Base-by-base conservation (phyloP, 2,888 invertebrate genomes). In the Pecten maximus region DNA sequence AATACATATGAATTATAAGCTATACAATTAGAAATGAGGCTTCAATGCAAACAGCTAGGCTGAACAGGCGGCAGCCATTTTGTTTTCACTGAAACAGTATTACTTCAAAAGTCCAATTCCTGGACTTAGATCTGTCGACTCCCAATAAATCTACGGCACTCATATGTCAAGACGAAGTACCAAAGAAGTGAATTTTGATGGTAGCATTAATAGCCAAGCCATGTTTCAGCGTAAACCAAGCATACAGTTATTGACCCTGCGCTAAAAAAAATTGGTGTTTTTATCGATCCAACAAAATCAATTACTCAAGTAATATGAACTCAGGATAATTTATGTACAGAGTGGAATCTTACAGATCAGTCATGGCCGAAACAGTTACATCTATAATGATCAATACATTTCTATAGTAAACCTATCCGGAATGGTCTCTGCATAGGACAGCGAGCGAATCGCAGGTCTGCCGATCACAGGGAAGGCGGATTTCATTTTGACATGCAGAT, bases 401-500 rank as follows among this genome's bases (percentile, higher is more conserved):
- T 35, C 35, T 74, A 28, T 35, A 35, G 35, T 35, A 74, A 74
- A 74, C 74, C 74, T 74, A 35, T 35, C 74, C 35, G 8, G 15
- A 44, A 35, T 35, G 74, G 1, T 35, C 74, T 28, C 74, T 2
- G 74, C 74, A 74, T 35, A 35, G 74, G 28, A 74, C 74, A 74
- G 28, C 35, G 28, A 74, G 74, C 74, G 74, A 74, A 74, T 74
- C 74, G 74, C 74, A 74, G 35, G 74, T 74, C 74, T 74, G 74
- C 74, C 35, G 74, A 74, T 28, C 74, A 35, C 35, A 35, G 28
- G 74, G 35, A 74, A 74, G 74, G 74, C 74, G 74, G 74, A 28
- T 74, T 74, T 35, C 74, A 74, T 74, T 74, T 74, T 74, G 74
- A 74, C 74, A 74, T 74, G 74, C 74, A 74, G 74, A 74, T 35